phyloP scores from a whole-genome alignment of 1,140 invertebrate genomes.

The Halotydeus destructor region DNA sequence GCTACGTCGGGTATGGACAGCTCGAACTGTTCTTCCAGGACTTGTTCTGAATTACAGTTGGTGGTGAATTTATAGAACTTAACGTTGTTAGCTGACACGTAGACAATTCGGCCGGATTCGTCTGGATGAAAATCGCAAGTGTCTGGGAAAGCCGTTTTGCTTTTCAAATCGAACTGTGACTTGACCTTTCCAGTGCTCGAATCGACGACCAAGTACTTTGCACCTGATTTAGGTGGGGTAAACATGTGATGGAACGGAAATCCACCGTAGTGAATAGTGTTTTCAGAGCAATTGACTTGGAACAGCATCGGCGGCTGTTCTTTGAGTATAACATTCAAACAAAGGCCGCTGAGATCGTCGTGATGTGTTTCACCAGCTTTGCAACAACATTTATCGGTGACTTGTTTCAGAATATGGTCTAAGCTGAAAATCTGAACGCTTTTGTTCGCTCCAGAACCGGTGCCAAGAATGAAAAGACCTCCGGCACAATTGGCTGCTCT shows the following conservation, averaged over 20 bases:
- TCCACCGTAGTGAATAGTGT: background rate
- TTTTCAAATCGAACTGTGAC: background rate
- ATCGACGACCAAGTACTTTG: conserved; percentile 1
- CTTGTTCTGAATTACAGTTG: background rate
- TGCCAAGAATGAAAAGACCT: conserved; percentile 4
- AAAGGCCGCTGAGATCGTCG: no score
- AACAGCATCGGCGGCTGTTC: conserved; percentile 6
- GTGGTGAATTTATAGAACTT: background rate
- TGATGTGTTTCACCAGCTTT: no score
- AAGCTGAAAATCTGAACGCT: conserved; percentile 3
- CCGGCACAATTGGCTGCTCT: conserved; percentile 1
- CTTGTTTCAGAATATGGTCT: no score
- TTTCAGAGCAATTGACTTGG: background rate
- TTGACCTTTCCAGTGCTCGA: background rate
- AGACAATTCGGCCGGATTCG: conserved; percentile 7
- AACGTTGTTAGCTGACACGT: background rate
- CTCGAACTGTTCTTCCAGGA: background rate
- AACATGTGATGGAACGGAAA: conserved; percentile 6
- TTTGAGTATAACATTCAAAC: no score
- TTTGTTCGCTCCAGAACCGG: background rate
- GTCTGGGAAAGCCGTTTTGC: background rate
- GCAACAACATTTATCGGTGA: no score
- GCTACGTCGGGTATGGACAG: background rate
- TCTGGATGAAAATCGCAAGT: conserved; percentile 6
- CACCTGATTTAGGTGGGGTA: background rate